Conservation (phyloP, 2,888 invertebrate species). For the Campoletis raptor region DNA sequence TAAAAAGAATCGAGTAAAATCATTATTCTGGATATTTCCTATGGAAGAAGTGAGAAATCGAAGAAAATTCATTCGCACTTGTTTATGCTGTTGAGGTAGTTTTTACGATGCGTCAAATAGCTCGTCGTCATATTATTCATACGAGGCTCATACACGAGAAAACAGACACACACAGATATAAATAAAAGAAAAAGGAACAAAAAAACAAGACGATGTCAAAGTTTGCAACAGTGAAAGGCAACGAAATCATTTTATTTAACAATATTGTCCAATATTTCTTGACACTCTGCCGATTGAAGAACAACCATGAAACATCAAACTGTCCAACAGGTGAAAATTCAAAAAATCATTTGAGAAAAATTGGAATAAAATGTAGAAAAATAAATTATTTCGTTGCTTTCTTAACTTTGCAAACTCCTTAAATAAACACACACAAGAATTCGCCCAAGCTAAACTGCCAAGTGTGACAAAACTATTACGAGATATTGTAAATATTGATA, state of each 20-base stretch:
- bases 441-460: slow-evolving; percentile 67
- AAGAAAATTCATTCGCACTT: slow-evolving; percentile 24
- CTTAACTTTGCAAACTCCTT: not conserved
- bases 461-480: slow-evolving; percentile 65
- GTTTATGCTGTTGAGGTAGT: slow-evolving; percentile 46
- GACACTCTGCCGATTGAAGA: not conserved
- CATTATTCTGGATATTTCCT: slow-evolving; percentile 1
- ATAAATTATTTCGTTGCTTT: not conserved
- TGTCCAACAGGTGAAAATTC: not conserved
- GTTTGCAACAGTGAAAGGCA: not conserved
- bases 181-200: slow-evolving; percentile 4
- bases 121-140: slow-evolving; percentile 42
- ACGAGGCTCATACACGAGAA: slow-evolving; percentile 39
- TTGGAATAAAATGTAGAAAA: not conserved
- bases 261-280: not conserved
- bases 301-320: not conserved
- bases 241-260: not conserved
- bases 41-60: slow-evolving; percentile 8
- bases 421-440: slow-evolving; percentile 15
- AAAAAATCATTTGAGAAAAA: not conserved
- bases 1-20: not conserved
- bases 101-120: slow-evolving; percentile 35
- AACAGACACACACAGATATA: slow-evolving; percentile 16
- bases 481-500: slow-evolving; percentile 63
- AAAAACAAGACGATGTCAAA: not conserved